phyloP scores from a whole-genome alignment of 2,797 vertebrate genomes.

The Sandelia bainsii region DNA sequence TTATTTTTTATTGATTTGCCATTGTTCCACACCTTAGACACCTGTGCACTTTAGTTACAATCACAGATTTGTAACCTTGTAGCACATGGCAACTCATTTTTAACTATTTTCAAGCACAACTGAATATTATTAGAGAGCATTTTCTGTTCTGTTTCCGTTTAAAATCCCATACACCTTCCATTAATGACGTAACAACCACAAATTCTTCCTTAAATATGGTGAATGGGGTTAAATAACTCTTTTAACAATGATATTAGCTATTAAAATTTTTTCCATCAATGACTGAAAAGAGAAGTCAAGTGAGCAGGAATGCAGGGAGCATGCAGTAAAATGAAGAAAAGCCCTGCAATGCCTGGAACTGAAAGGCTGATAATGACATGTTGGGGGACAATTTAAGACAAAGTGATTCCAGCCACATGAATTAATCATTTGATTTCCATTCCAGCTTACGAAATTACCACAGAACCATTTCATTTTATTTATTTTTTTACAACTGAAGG shows the following conservation, averaged over 20 bases:
- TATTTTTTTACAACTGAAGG: neutral
- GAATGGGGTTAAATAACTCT: neutral
- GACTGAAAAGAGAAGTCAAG: neutral
- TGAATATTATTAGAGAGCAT: neutral
- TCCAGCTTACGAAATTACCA: neutral
- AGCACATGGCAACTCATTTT: neutral
- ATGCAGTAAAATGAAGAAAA: slow-evolving; percentile 34
- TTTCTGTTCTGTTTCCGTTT: slow-evolving; percentile 7
- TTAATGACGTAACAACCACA: neutral
- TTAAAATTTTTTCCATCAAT: neutral
- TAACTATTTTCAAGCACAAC: neutral
- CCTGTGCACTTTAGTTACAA: neutral
- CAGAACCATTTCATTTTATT: neutral
- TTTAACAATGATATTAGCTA: neutral
- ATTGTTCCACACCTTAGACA: neutral
- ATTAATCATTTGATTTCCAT: slow-evolving; percentile 13
- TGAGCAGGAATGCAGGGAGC: slow-evolving; percentile 39
- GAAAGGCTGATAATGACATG: neutral
- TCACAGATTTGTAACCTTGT: neutral
- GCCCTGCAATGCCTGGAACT: neutral
- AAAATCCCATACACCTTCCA: neutral
- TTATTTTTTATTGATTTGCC: neutral
- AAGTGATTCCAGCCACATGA: slow-evolving; percentile 47
- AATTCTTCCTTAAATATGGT: neutral
- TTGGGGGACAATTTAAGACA: neutral